phyloP scores from a whole-genome alignment of 2,113 vertebrate genomes.

The Campylomormyrus numenius region DNA sequence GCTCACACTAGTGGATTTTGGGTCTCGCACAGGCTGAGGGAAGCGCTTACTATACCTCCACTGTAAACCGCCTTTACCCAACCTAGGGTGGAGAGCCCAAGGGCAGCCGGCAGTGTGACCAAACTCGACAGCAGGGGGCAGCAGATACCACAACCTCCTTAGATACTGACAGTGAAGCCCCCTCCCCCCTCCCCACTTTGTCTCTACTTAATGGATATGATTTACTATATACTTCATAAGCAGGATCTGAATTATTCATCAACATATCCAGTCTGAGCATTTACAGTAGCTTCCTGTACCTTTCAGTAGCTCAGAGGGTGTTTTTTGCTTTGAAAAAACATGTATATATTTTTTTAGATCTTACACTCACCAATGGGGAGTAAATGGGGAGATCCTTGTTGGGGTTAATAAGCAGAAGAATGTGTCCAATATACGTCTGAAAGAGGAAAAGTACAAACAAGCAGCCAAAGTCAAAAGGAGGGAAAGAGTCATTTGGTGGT shows the following conservation, averaged over 20 bases:
- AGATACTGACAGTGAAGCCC: not conserved
- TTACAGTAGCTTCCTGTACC: conserved; percentile 26
- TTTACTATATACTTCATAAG: conserved; percentile 48
- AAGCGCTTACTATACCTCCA: not conserved
- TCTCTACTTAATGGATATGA: not conserved
- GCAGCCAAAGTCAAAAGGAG: not conserved
- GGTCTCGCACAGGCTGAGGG: not conserved
- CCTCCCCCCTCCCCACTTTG: not conserved
- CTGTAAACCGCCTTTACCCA: not conserved
- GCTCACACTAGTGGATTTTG: not conserved
- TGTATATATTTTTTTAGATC: not conserved
- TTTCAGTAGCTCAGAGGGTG: not conserved
- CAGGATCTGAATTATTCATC: conserved; percentile 61
- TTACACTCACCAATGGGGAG: conserved; percentile 76
- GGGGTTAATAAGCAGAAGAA: conserved; percentile 86
- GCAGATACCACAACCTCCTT: not conserved
- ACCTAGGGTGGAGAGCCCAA: not conserved
- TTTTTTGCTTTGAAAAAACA: not conserved
- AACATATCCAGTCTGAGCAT: conserved; percentile 40
- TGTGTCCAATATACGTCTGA: conserved; percentile 90
- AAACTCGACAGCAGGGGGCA: not conserved
- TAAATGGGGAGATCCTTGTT: conserved; percentile 94
- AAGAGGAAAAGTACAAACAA: conserved; percentile 34
- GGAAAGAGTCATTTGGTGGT: not conserved
- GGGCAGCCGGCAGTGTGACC: not conserved